Evolutionary conservation across 2,113 vertebrate genomes (phyloP).

Genomic region (Thinocorus orbignyianus): DNA sequence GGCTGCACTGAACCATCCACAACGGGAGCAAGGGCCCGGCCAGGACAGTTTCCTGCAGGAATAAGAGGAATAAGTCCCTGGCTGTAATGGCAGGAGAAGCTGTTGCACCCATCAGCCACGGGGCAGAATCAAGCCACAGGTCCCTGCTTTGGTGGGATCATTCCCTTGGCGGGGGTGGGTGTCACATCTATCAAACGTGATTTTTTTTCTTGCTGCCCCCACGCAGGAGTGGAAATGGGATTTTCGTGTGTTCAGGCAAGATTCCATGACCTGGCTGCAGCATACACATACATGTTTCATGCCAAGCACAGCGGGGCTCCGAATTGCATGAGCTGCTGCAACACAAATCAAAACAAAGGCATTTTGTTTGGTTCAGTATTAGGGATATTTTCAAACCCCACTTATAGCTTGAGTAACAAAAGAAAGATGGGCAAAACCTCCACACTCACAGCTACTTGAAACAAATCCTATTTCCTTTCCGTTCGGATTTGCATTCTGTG

Average conservation of each 20-base stretch:
- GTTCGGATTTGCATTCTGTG: constrained; percentile 46
- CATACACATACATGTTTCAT: accelerated
- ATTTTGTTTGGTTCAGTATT: accelerated
- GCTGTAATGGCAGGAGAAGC: background rate
- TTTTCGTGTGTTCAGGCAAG: accelerated
- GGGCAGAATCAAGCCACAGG: background rate
- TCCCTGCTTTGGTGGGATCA: background rate
- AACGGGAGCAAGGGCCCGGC: background rate
- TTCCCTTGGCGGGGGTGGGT: background rate
- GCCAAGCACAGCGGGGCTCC: background rate
- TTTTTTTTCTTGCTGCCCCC: background rate
- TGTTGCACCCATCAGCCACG: accelerated
- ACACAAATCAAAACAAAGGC: background rate
- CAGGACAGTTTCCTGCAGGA: background rate
- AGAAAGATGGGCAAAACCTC: background rate
- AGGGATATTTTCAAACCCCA: background rate
- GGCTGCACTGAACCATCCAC: background rate
- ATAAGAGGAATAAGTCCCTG: background rate
- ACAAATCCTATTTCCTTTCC: background rate
- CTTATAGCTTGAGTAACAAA: background rate
- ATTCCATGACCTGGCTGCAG: background rate
- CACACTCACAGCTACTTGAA: accelerated
- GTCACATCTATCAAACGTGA: accelerated
- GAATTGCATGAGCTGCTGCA: accelerated
- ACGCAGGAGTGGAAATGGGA: accelerated